Base-by-base conservation (phyloP, 2,888 invertebrate genomes). In the Rhogogaster chlorosoma region DNA sequence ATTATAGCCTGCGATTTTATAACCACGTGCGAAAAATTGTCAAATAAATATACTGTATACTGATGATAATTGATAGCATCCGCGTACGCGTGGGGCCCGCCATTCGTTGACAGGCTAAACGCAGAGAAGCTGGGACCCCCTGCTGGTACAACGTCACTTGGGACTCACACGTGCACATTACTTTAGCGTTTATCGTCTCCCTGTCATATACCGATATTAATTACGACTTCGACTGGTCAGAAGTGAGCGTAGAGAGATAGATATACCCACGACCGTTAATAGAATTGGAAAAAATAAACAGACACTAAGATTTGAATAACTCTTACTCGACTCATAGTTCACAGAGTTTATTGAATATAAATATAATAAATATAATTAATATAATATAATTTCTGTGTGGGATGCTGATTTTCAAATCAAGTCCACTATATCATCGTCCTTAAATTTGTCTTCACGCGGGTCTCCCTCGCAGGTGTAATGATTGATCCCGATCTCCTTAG, bases 151-250 rank as follows among this genome's bases (percentile, higher is more conserved):
- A 84, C 80, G 70, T 84, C 84, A 84, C 67, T 67, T 70, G 80
- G 49, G 42, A 22, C 70, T 84, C 78, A 82, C 84, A 38, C 84
- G 78, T 82, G 84, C 78, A 53, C 67, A 61, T 84, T 61, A 77
- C 61, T 38, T 61, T 36, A 49, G 82, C 77, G 80, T 82, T 84
- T 82, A 82, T 80, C 80, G 80, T 70, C 38, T 36, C 38, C 67
- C 80, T 38, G 80, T 84, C 84, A 78, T 36, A 78, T 64, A 78
- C 45, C 64, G 45, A 84, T 78, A 84, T 84, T 84, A 83, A 83
- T 83, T 70, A 67, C 67, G 64, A 83, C 45, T 67, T 80, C 1
- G 77, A 18, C 53, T 45, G 45, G 45, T 61, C 15, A 61, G 38
- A 61, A 57, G 38, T 80, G 61, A 61, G 61, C 80, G 38, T 38